A percentile compares a stretch with the other conserved stretches of the same genome.
phyloP scores from a whole-genome alignment of 64 coral and sea anemone genomes.

The Montipora sp. region DNA sequence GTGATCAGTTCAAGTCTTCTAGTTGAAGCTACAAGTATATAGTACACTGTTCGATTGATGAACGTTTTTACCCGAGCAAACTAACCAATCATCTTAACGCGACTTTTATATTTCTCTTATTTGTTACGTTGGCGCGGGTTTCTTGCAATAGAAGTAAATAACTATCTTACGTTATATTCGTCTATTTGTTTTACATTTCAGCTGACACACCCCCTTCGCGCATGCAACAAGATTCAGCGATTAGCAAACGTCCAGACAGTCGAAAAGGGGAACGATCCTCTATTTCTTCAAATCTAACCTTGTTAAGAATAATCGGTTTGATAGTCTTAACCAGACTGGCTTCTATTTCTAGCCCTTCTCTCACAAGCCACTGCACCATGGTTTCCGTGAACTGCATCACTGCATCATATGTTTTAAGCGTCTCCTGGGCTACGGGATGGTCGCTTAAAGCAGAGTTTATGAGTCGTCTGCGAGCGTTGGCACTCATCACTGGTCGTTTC shows the following conservation, averaged over 20 bases:
- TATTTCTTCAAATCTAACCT: slow-evolving; percentile 19
- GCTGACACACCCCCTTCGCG: no score
- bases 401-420: slow-evolving; percentile 68
- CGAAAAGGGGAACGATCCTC: neutral
- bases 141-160: no score
- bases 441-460: slow-evolving; percentile 78
- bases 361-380: slow-evolving; percentile 63
- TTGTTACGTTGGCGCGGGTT: no score
- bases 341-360: slow-evolving; percentile 68
- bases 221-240: neutral
- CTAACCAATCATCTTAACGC: no score
- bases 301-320: slow-evolving; percentile 58
- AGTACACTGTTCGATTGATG: no score
- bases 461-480: slow-evolving; percentile 69
- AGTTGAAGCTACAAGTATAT: no score
- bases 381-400: slow-evolving; percentile 64
- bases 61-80: no score
- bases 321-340: slow-evolving; percentile 43
- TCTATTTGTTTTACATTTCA: no score
- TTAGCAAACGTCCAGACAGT: no score
- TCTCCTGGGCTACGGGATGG: slow-evolving; percentile 77
- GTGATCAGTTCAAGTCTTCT: no score
- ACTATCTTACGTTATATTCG: no score
- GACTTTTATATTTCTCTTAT: no score
- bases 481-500: slow-evolving; percentile 72